A percentile compares a stretch with the other conserved stretches of the same genome.
These are phyloP conservation scores for Sparidentex hasta DNA, from an alignment of 2,797 vertebrate genomes.

Conservation along the genomic window DNA sequence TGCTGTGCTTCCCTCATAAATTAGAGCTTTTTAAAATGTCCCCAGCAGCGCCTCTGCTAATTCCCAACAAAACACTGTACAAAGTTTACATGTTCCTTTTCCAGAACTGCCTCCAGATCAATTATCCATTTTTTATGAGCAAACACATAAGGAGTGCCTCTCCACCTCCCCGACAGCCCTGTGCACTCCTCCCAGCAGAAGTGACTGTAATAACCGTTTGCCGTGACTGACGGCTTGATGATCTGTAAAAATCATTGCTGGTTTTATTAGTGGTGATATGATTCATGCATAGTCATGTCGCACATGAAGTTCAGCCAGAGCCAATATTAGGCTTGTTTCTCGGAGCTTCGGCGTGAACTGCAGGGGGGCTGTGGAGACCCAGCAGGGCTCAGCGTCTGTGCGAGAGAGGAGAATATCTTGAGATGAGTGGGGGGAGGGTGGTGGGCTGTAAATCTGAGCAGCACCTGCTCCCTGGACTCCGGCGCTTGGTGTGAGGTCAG, in stretches of 20 bases:
- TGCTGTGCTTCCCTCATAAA: not conserved
- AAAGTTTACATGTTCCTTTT: slow-evolving; percentile 3
- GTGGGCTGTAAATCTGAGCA: slow-evolving; percentile 81
- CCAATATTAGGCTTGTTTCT: slow-evolving; percentile 51
- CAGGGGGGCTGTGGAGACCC: slow-evolving; percentile 27
- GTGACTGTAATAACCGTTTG: slow-evolving; percentile 68
- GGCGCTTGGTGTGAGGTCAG: slow-evolving; percentile 84
- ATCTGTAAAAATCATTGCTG: slow-evolving; percentile 60
- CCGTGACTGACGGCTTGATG: slow-evolving; percentile 61
- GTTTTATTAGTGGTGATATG: slow-evolving; percentile 64
- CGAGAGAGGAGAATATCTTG: slow-evolving; percentile 58
- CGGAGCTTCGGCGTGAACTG: slow-evolving; percentile 24
- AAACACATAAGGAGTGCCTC: slow-evolving; percentile 25
- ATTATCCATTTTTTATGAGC: slow-evolving; percentile 62
- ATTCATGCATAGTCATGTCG: slow-evolving; percentile 66
- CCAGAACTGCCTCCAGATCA: slow-evolving; percentile 30
- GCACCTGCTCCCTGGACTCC: slow-evolving; percentile 83
- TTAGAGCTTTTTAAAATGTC: slow-evolving; percentile 3
- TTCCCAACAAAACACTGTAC: not conserved
- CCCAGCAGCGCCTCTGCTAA: not conserved
- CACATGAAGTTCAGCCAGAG: slow-evolving; percentile 43
- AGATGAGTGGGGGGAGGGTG: slow-evolving; percentile 10
- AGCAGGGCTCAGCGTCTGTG: slow-evolving; percentile 52
- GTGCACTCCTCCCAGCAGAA: slow-evolving; percentile 34
- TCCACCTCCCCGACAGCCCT: slow-evolving; percentile 17